Base-by-base conservation (phyloP, 2,113 vertebrate species). In the Platichthys flesus region DNA sequence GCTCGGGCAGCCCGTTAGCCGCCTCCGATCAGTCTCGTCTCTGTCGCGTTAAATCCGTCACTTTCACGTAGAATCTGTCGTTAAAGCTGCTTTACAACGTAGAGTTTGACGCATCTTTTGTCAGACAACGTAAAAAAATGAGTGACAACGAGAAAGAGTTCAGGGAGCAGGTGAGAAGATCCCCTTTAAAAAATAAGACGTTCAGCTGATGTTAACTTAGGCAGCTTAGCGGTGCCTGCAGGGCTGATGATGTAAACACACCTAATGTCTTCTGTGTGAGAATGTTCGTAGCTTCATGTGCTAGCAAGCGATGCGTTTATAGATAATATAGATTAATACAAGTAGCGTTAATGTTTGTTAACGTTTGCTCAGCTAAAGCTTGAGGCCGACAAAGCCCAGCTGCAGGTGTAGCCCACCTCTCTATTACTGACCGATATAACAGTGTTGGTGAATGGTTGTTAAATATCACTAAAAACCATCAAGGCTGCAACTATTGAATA, bases 111-210 rank as follows among this genome's bases (percentile, higher is more conserved):
- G 52, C 42, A 54, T 52, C 42, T 45, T 4, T 42, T 16, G 23
- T 28, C 2, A 51, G 26, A 20, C 59, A 57, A 72, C 15, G 45
- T 18, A 47, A 87, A 66, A 42, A 10, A 42, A 92, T 93, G 93
- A 94, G 93, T 56, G 91, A 93, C 89, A 88, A 83, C 90, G 91
- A 91, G 67, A 93, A 91, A 85, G 91, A 93, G 3, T 94, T 90
- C 67, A 82, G 74, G 57, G 89, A 94, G 76, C 83, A 88, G 90
- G 91, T 93, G 87, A 90, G 93, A 76, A 24, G 24, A 54, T 0
- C 3, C 26, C 3, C n/a, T 28, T 18, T 3, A 3, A 20, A 21
- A 28, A 52, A 54, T 20, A 51, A 18, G 28, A 81, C 55, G 42
- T 16, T 26, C 47, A 37, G 42, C 71, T 74, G 47, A 28, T 5